These are phyloP conservation scores for Labroides dimidiatus DNA, from an alignment of 2,797 vertebrate species.

Conservation along the genomic window DNA sequence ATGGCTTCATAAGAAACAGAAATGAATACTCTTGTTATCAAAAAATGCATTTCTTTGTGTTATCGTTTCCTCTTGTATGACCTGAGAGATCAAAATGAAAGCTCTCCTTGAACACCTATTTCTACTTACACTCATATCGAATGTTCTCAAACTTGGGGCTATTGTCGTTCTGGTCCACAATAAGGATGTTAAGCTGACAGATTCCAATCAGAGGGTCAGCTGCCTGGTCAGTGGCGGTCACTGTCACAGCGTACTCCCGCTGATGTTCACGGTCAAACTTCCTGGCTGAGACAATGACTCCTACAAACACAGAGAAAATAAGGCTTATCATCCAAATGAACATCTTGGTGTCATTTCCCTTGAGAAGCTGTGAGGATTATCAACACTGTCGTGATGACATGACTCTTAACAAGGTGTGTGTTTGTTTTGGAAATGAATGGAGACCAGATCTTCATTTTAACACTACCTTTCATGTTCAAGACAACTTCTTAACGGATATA, in stretches of 20 bases:
- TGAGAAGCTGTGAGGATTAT: no score
- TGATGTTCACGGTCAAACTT: constrained; percentile 92
- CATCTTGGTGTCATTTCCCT: no score
- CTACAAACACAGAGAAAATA: constrained; percentile 68
- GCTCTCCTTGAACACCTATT: not conserved
- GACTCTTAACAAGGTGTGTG: no score
- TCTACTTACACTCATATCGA: constrained; percentile 90
- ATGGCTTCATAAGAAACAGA: no score
- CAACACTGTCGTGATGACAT: no score
- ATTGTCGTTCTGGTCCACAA: constrained; percentile 94
- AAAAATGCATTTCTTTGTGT: no score
- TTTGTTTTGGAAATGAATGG: no score
- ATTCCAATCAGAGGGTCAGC: constrained; percentile 90
- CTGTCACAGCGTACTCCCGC: constrained; percentile 89
- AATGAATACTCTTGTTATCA: no score
- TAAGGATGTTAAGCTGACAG: constrained; percentile 90
- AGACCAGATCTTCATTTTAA: no score
- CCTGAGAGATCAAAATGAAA: not conserved
- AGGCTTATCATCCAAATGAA: constrained; percentile 6
- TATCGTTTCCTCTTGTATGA: no score
- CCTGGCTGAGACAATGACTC: constrained; percentile 87
- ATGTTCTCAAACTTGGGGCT: constrained; percentile 93
- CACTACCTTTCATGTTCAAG: no score
- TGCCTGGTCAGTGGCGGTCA: constrained; percentile 92
- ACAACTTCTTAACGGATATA: no score